A percentile compares a stretch with the other conserved stretches of the same genome.
phyloP scores from a whole-genome alignment of 2,888 invertebrate genomes.

The Caenorhabditis sp. region DNA sequence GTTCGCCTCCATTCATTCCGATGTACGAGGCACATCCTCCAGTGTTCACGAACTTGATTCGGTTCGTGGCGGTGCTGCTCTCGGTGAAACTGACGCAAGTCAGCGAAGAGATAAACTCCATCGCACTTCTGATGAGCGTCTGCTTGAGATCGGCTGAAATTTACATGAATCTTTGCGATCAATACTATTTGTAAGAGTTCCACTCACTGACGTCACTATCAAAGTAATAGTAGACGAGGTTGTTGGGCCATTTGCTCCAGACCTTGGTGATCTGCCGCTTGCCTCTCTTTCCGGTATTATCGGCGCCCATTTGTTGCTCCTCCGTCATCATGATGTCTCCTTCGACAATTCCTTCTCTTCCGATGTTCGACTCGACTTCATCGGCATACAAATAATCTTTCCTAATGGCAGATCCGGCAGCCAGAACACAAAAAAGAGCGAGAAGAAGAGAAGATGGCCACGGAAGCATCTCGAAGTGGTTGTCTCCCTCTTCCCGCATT shows the following conservation, averaged over 20 bases:
- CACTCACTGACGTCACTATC: conserved; percentile 23
- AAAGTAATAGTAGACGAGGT: conserved; percentile 22
- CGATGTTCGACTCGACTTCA: conserved; percentile 25
- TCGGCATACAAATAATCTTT: conserved; percentile 21
- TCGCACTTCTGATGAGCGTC: conserved; percentile 17
- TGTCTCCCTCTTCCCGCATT: background rate
- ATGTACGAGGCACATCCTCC: conserved; percentile 47
- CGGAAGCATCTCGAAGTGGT: conserved; percentile 27
- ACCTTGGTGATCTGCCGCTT: conserved; percentile 34
- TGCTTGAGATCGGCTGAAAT: conserved; percentile 19
- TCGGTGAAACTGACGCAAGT: conserved; percentile 35
- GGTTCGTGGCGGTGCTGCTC: conserved; percentile 1
- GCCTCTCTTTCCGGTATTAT: conserved; percentile 2
- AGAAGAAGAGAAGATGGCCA: background rate
- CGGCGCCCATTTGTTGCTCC: background rate
- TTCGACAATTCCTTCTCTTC: conserved; percentile 21
- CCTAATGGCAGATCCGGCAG: conserved; percentile 15
- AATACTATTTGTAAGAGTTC: too few species aligned
- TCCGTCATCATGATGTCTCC: conserved; percentile 37
- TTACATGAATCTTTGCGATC: background rate
- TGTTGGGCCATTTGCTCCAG: conserved; percentile 28
- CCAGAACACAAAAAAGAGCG: conserved; percentile 1
- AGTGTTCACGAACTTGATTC: conserved; percentile 18
- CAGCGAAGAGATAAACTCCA: conserved; percentile 17
- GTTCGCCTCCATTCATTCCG: conserved; percentile 54